Base-by-base conservation (phyloP, 2,113 vertebrate genomes). In the Laticauda colubrina region DNA sequence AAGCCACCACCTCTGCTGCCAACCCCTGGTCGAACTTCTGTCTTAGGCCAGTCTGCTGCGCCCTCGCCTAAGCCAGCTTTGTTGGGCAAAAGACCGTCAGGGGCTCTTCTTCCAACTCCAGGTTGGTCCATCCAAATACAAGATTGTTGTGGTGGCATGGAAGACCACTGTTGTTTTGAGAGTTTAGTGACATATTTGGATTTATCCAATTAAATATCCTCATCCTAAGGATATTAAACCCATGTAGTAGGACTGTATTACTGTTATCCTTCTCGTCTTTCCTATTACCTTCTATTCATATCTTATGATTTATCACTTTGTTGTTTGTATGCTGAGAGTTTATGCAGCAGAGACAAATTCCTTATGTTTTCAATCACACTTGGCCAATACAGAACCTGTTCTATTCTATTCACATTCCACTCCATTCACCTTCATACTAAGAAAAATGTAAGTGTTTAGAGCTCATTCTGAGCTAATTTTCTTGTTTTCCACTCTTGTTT, bases 1-100 rank as follows among this genome's bases (percentile, higher is more conserved):
- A 98, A 98, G 91, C 97, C 94, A 0, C 98, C 97, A 48, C 97
- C 97, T 81, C 96, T 98, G 89, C 97, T 98, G 34, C 97, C 96
- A 4, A 97, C 97, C 3, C 97, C 97, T 21, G 48, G 93, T 12
- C 95, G 94, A 21, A 90, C 86, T 85, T 26, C 87, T 89, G 24
- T 92, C 15, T 57, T 86, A 4, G 94, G 96, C 9, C 89, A 81
- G 43, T 92, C 95, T 7, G 89, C 93, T 4, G 75, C 92, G 12
- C 87, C 96, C 90, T 93, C 96, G 59, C 86, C 88, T 95, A 95
- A 96, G 86, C 93, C 96, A 53, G 90, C 91, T 2, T 29, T 95
- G 85, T 89, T 95, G 56, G 93, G 95, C 88, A 92, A 95, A 4
- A 93, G 93, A 3, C 91, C 91, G 0, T 51, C 59, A 61, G 69